Conservation (phyloP, 1,140 invertebrate species). For the fruit fly (Drosophila melanogaster) region DNA sequence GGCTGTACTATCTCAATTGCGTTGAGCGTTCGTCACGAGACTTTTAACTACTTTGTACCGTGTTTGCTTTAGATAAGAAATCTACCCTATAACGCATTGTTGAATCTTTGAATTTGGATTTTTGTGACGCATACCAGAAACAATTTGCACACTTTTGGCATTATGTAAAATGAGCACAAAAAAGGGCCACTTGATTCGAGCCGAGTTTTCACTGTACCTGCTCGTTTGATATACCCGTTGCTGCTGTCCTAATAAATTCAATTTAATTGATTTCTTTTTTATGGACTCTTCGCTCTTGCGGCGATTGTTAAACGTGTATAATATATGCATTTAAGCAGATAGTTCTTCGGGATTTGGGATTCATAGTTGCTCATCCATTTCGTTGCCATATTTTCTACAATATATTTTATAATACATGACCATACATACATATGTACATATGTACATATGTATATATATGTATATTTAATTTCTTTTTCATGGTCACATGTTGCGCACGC, state of each 20-base stretch:
- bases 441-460: too few species aligned
- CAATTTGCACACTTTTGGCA: neutral
- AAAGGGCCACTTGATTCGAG: too few species aligned
- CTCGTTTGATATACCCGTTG: constrained; percentile 10
- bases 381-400: neutral
- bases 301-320: constrained; percentile 14
- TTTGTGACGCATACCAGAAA: neutral
- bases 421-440: too few species aligned
- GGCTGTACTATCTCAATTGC: neutral
- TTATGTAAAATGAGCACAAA: neutral
- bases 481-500: constrained; percentile 56
- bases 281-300: constrained; percentile 25
- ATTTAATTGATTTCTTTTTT: constrained; percentile 60
- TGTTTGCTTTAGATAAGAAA: neutral
- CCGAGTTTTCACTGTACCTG: constrained; percentile 7
- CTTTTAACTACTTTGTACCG: constrained; percentile 1
- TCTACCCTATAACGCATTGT: neutral
- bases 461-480: constrained; percentile 58
- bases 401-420: constrained; percentile 15
- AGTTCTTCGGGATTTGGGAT: constrained; percentile 34
- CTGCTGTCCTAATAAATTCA: constrained; percentile 49
- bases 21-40: neutral
- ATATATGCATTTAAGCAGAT: constrained; percentile 9
- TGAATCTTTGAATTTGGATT: neutral
- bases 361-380: constrained; percentile 2